phyloP scores from a whole-genome alignment of 2,797 vertebrate genomes.

The Cheirogaleus major region DNA sequence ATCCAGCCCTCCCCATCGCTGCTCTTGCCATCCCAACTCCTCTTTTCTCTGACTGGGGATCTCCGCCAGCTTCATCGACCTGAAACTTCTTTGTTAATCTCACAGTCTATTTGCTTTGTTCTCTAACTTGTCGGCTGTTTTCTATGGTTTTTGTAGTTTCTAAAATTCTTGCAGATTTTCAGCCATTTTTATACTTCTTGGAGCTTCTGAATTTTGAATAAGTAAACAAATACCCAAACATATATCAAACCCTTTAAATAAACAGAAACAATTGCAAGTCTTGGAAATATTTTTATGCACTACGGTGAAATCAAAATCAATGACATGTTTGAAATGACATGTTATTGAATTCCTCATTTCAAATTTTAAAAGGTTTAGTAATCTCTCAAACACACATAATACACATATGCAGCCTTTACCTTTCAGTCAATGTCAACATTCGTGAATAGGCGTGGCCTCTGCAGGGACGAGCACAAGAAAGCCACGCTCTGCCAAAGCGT shows the following conservation, averaged over 20 bases:
- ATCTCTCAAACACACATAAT: not conserved
- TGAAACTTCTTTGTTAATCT: not conserved
- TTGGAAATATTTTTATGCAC: not conserved
- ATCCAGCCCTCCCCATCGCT: accelerated
- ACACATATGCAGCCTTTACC: not conserved
- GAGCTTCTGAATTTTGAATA: not conserved
- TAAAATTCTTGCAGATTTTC: not conserved
- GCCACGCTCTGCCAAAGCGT: not conserved
- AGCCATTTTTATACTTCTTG: not conserved
- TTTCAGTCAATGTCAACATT: too few relatives aligned
- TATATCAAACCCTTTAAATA: not conserved
- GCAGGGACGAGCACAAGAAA: not conserved
- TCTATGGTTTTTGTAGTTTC: not conserved
- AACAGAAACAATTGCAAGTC: not conserved
- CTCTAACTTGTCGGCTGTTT: not conserved
- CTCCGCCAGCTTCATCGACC: not conserved
- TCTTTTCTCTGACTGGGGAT: not conserved
- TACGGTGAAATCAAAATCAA: not conserved
- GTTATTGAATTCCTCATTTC: not conserved
- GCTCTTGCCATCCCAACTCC: not conserved
- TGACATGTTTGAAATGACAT: not conserved
- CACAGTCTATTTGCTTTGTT: not conserved
- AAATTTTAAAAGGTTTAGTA: not conserved
- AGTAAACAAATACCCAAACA: not conserved
- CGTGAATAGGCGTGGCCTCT: accelerated